A percentile compares a stretch with the other conserved stretches of the same genome.
Conservation (phyloP, 2,113 vertebrate genomes). For the Neolamprologus variostigma region DNA sequence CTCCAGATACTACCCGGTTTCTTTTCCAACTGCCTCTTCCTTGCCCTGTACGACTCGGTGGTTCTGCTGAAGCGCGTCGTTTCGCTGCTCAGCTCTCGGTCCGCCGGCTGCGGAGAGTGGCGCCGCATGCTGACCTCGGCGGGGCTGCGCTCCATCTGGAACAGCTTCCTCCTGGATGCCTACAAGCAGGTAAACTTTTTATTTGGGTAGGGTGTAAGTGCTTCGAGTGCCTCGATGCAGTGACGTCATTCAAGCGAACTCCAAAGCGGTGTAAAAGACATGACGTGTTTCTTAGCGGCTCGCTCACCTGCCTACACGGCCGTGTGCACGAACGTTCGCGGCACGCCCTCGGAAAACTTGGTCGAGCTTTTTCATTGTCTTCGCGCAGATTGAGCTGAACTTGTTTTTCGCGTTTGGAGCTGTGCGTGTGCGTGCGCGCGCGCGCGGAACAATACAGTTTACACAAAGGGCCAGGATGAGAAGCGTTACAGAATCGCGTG, state of each 20-base stretch:
- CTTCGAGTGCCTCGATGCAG: neutral
- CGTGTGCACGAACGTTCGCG: neutral
- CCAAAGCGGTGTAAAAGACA: neutral
- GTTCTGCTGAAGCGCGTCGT: slow-evolving; percentile 89
- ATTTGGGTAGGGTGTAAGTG: neutral
- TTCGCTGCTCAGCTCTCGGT: slow-evolving; percentile 77
- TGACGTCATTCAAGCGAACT: neutral
- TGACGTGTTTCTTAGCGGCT: neutral
- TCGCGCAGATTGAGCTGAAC: neutral
- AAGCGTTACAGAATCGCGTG: neutral
- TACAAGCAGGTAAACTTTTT: slow-evolving; percentile 83
- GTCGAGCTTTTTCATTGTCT: neutral
- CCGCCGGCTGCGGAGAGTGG: slow-evolving; percentile 80
- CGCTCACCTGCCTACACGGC: neutral
- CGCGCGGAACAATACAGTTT: neutral
- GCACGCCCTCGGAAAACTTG: neutral
- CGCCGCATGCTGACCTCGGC: slow-evolving; percentile 92
- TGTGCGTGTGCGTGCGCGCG: neutral
- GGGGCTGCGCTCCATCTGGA: slow-evolving; percentile 93
- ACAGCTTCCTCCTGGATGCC: slow-evolving; percentile 92
- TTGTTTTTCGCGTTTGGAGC: neutral
- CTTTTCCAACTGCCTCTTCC: slow-evolving; percentile 96
- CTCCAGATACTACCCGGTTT: slow-evolving; percentile 95
- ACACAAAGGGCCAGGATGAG: neutral
- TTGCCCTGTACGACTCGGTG: slow-evolving; percentile 94